Percentiles rank a stretch among this genome's conserved stretches.
Evolutionary conservation across 1,140 invertebrate species (phyloP).

Genomic region (Drosophila albomicans): DNA sequence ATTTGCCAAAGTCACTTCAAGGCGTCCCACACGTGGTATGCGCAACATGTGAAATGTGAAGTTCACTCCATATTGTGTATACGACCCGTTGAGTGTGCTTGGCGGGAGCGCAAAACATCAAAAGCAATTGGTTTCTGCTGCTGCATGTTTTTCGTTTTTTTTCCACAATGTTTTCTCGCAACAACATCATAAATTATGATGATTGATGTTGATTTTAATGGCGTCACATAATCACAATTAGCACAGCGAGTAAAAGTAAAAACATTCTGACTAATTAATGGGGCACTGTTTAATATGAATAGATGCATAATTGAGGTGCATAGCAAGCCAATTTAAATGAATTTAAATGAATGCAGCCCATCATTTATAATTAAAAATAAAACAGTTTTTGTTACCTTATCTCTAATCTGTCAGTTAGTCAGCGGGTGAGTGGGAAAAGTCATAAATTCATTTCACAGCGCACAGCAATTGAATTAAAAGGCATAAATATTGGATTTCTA

Average conservation of each 20-base stretch:
- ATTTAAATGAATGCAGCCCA: conserved; percentile 18
- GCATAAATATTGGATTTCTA: conserved; percentile 14
- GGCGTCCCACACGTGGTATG: conserved; percentile 48
- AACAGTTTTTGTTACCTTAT: conserved; percentile 7
- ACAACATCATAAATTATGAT: conserved; percentile 65
- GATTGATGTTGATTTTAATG: conserved; percentile 66
- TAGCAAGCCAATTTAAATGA: conserved; percentile 8
- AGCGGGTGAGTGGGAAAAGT: not conserved
- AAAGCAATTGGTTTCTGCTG: conserved; percentile 55
- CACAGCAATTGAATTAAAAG: conserved; percentile 30
- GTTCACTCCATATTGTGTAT: conserved; percentile 15
- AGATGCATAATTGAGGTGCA: conserved; percentile 11
- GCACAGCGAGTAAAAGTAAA: not conserved
- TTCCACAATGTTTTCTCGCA: conserved; percentile 25
- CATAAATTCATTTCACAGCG: conserved; percentile 4
- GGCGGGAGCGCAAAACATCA: conserved; percentile 46
- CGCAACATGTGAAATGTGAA: conserved; percentile 53
- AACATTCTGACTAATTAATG: conserved; percentile 17
- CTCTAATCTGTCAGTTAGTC: not conserved
- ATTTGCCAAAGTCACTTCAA: conserved; percentile 52
- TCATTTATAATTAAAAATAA: conserved; percentile 29
- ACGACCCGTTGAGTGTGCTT: conserved; percentile 23
- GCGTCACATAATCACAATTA: conserved; percentile 54
- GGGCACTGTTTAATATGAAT: not conserved
- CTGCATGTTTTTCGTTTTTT: conserved; percentile 20